Conservation (phyloP, 2,888 invertebrate genomes). For the Chymomyza fuscimana region DNA sequence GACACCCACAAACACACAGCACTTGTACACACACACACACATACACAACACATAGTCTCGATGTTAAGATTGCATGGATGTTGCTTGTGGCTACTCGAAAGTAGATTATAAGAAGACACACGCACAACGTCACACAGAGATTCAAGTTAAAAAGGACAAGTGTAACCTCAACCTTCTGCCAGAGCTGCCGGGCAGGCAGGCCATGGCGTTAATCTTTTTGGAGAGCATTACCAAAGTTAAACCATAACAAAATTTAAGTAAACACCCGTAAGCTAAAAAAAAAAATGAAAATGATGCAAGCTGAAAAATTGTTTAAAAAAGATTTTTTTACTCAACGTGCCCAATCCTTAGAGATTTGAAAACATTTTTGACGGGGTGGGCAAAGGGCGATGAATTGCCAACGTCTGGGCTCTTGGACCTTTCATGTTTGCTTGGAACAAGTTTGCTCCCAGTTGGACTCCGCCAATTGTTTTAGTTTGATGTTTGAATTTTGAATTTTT, state of each 20-base stretch:
- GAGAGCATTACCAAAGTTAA: constrained; percentile 61
- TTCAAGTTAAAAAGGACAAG: constrained; percentile 28
- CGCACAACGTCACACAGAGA: constrained; percentile 53
- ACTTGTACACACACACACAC: constrained; percentile 21
- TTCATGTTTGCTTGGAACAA: neutral
- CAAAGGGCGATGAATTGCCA: neutral
- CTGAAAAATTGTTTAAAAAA: constrained; percentile 49
- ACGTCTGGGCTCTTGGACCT: neutral
- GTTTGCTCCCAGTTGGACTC: constrained; percentile 43
- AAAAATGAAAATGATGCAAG: constrained; percentile 50
- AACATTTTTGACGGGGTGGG: constrained; percentile 35
- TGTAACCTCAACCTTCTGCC: neutral
- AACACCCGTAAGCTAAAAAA: constrained; percentile 28
- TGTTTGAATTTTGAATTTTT: constrained; percentile 49
- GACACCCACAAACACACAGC: constrained; percentile 9
- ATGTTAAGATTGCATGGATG: constrained; percentile 57
- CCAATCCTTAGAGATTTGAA: constrained; percentile 49
- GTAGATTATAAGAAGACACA: constrained; percentile 58
- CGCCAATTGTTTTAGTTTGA: constrained; percentile 59
- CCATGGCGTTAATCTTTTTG: constrained; percentile 54
- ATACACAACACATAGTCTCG: constrained; percentile 18
- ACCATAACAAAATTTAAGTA: constrained; percentile 62
- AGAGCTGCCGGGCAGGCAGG: neutral
- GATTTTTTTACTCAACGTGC: neutral
- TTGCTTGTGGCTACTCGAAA: constrained; percentile 69